Base-by-base conservation (phyloP, 2,888 invertebrate species). In the Cremastinae sp. region DNA sequence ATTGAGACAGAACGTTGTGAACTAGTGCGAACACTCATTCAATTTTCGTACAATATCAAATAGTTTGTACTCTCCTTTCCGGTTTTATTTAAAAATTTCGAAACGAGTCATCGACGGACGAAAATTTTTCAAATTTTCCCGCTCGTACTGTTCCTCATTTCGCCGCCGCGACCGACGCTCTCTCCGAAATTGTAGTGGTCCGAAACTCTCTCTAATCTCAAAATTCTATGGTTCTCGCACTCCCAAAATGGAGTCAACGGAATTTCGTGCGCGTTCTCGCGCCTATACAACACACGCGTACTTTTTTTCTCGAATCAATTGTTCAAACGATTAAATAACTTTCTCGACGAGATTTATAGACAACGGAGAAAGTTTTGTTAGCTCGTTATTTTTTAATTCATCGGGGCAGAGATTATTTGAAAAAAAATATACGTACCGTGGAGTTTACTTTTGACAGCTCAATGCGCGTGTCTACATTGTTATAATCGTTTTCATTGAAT, bases 201-300 rank as follows among this genome's bases (percentile, higher is more conserved):
- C 73, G 53, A 70, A 39, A 65, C n/a, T n/a, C n/a, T n/a, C n/a
- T n/a, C n/a, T n/a, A n/a, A n/a, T n/a, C n/a, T n/a, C n/a, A n/a
- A n/a, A n/a, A 71, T 62, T 69, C 76, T 35, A 49, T 61, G 45
- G 64, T 55, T 49, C 69, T 64, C 58, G 69, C 56, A 76, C 68
- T 76, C 47, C 59, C 76, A 77, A 77, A 77, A 77, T 77, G 76
- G 76, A 77, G 76, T 69, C 69, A 3, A 28, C 73, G 64, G 58
- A 65, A 53, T 59, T 51, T 65, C 39, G 69, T 59, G 76, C 69
- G 73, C 56, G 68, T 47, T 64, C 62, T 68, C 68, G 61, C 47
- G 51, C 28, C 59, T 41, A 41, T 22, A 45, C 58, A 37, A 59
- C 28, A 59, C 47, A 41, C 20, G 22, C 9, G 12, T 37, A n/a